Conservation (phyloP, 2,113 vertebrate genomes). For the Lates calcarifer region DNA sequence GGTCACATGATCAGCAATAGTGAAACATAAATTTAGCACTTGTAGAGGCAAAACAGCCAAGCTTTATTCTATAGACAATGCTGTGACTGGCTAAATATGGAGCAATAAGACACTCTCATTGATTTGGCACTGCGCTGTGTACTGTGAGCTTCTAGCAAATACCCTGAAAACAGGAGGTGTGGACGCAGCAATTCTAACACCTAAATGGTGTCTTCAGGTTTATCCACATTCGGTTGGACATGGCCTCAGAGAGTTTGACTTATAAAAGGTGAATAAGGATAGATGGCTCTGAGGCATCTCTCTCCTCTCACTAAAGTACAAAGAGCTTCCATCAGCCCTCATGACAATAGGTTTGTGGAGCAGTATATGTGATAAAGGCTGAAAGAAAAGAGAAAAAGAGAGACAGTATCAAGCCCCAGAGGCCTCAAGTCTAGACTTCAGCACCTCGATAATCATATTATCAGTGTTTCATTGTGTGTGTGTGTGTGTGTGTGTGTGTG, state of each 20-base stretch:
- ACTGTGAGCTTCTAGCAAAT: neutral
- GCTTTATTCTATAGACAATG: neutral
- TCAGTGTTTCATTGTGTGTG: conserved; percentile 34
- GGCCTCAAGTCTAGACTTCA: conserved; percentile 52
- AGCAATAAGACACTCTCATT: neutral
- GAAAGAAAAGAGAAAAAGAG: conserved; percentile 36
- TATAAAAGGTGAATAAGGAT: conserved; percentile 38
- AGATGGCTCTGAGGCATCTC: conserved; percentile 33
- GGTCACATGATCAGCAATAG: neutral
- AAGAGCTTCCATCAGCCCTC: conserved; percentile 47
- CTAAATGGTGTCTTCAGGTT: neutral
- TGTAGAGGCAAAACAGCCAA: neutral
- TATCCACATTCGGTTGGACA: conserved; percentile 33
- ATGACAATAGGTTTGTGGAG: conserved; percentile 55
- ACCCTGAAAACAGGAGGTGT: neutral
- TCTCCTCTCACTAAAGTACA: conserved; percentile 41
- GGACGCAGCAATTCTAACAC: neutral
- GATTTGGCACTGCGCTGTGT: neutral
- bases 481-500: conserved; percentile 27
- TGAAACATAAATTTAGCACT: neutral
- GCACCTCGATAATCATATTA: conserved; percentile 42
- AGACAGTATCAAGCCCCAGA: conserved; percentile 28
- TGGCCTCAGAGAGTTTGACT: conserved; percentile 23
- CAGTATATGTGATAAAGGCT: conserved; percentile 49
- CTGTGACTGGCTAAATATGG: neutral